Evolutionary conservation across 64 coral and sea anemone species (phyloP).

Genomic region (Catalaphyllia jardinei): DNA sequence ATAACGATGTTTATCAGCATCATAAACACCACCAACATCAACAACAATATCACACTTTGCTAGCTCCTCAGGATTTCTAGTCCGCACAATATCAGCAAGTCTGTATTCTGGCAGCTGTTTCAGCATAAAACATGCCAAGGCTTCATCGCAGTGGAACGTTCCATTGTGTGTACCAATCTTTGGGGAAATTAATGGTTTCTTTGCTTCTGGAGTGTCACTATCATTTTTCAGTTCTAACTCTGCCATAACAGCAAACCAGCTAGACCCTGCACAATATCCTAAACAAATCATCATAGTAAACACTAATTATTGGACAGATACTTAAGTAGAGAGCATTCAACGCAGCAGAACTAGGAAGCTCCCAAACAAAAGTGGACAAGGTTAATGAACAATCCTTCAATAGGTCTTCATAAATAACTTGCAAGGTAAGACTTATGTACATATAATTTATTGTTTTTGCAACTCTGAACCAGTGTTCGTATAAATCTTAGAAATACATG

Average conservation of each 20-base stretch:
- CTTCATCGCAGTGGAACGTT: slow-evolving; percentile 98
- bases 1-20: slow-evolving; percentile 83
- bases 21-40: slow-evolving; percentile 96
- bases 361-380: too few species aligned
- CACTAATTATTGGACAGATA: not conserved
- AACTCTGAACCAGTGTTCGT: too few species aligned
- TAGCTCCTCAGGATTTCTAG: slow-evolving; percentile 73
- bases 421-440: too few species aligned
- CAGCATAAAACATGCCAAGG: slow-evolving; percentile 89
- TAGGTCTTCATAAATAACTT: too few species aligned
- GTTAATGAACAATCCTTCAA: too few species aligned
- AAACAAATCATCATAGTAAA: not conserved
- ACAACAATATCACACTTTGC: slow-evolving; percentile 91
- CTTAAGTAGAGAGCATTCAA: too few species aligned
- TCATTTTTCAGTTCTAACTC: slow-evolving; percentile 49
- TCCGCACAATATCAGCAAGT: slow-evolving; percentile 83
- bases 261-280: not conserved
- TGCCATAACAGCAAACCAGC: slow-evolving; percentile 19
- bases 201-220: slow-evolving; percentile 43
- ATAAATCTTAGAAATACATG: too few species aligned
- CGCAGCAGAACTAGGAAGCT: too few species aligned
- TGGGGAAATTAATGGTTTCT: slow-evolving; percentile 47
- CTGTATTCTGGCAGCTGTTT: slow-evolving; percentile 77
- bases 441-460: too few species aligned
- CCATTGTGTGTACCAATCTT: slow-evolving; percentile 98